A percentile compares a stretch with the other conserved stretches of the same genome.
These are phyloP conservation scores for Rhinoderma darwinii DNA, from an alignment of 2,113 vertebrate genomes.

Conservation along the genomic window DNA sequence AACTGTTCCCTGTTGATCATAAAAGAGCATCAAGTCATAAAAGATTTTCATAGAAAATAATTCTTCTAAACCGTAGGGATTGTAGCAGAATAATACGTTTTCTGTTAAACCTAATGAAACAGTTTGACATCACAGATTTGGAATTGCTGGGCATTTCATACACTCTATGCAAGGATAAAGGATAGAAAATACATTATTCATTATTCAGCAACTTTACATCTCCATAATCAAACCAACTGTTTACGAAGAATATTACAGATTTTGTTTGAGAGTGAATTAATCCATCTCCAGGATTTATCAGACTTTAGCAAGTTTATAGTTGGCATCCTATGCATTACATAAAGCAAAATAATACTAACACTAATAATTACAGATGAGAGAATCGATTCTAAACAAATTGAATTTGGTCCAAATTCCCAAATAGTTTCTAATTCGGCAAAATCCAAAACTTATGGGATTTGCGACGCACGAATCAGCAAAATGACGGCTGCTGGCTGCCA, in stretches of 20 bases:
- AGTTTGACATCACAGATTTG: slow-evolving; percentile 27
- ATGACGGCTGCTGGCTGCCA: no score
- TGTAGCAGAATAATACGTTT: slow-evolving; percentile 26
- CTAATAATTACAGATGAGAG: background rate
- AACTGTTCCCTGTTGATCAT: background rate
- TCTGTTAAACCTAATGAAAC: slow-evolving; percentile 51
- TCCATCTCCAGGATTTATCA: background rate
- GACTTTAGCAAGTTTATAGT: background rate
- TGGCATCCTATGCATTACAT: background rate
- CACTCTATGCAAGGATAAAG: slow-evolving; percentile 24
- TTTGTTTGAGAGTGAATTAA: background rate
- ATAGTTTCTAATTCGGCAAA: no score
- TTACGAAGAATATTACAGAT: background rate
- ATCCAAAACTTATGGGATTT: no score
- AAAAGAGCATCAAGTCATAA: background rate
- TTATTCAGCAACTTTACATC: background rate
- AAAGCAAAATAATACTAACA: background rate
- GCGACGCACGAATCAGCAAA: no score
- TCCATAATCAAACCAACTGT: background rate
- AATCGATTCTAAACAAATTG: no score
- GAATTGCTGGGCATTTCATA: slow-evolving; percentile 18
- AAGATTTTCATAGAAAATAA: slow-evolving; percentile 10
- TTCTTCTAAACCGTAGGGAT: slow-evolving; percentile 27
- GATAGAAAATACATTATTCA: slow-evolving; percentile 40
- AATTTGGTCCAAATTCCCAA: no score